These are phyloP conservation scores for Anorthoa munda DNA, from an alignment of 2,888 invertebrate genomes.

Conservation along the genomic window DNA sequence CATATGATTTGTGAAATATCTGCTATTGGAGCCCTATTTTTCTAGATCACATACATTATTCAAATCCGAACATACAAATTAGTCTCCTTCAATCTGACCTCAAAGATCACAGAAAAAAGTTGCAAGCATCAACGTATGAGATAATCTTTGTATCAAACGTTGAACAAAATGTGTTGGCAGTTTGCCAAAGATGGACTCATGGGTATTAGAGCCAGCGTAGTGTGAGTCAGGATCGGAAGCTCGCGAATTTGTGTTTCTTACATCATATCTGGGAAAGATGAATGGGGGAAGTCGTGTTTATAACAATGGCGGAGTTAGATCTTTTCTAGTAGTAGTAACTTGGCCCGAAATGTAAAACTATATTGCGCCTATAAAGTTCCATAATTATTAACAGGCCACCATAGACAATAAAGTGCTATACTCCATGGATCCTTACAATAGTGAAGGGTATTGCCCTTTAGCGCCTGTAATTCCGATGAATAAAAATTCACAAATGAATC, in stretches of 20 bases:
- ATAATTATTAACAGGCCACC: too few relatives aligned
- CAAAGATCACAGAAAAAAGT: slow-evolving; percentile 33
- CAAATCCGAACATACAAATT: background rate
- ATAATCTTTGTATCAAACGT: slow-evolving; percentile 51
- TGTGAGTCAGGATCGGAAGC: slow-evolving; percentile 43
- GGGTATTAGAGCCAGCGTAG: background rate
- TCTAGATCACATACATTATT: background rate
- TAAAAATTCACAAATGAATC: too few relatives aligned
- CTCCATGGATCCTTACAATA: too few relatives aligned
- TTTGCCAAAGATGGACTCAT: slow-evolving; percentile 49
- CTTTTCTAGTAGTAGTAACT: too few relatives aligned
- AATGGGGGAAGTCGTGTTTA: slow-evolving; percentile 7
- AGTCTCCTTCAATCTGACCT: slow-evolving; percentile 13
- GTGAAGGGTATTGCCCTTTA: too few relatives aligned
- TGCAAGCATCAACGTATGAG: slow-evolving; percentile 21
- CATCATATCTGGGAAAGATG: background rate
- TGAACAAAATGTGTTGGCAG: slow-evolving; percentile 41
- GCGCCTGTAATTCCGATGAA: too few relatives aligned
- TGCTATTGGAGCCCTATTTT: background rate
- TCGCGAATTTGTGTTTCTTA: slow-evolving; percentile 29
- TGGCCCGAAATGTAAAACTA: too few relatives aligned
- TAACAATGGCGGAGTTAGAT: background rate
- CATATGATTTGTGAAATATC: background rate
- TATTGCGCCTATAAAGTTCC: too few relatives aligned
- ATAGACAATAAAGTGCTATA: too few relatives aligned